phyloP scores from a whole-genome alignment of 2,888 invertebrate genomes.

The Opisthograptis luteolata region DNA sequence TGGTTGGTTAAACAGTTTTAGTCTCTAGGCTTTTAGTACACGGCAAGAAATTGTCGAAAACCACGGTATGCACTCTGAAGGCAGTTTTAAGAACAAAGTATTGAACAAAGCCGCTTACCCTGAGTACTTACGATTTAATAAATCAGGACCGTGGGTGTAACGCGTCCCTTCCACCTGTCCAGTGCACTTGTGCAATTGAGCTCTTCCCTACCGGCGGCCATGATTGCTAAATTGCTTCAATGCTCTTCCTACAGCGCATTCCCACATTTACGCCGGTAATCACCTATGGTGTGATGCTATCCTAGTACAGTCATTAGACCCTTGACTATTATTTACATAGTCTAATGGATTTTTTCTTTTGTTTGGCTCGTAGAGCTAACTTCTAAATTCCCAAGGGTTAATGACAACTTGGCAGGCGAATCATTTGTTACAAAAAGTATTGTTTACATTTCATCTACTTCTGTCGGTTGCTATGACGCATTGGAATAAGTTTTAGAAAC shows the following conservation, averaged over 20 bases:
- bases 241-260: conserved; percentile 46
- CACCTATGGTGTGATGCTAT: conserved; percentile 32
- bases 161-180: conserved; percentile 38
- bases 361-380: conserved; percentile 20
- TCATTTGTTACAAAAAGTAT: background rate
- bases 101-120: background rate
- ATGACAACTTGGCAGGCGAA: conserved; percentile 15
- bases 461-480: background rate
- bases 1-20: no score
- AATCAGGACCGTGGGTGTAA: conserved; percentile 33
- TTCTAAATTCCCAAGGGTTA: conserved; percentile 17
- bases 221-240: conserved; percentile 51
- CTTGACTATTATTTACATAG: conserved; percentile 27
- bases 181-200: conserved; percentile 45
- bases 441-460: background rate
- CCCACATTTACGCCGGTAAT: conserved; percentile 41
- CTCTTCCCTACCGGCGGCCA: conserved; percentile 31
- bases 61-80: background rate
- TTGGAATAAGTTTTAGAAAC: background rate
- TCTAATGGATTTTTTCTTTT: conserved; percentile 28
- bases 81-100: background rate
- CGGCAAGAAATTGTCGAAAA: background rate
- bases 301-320: conserved; percentile 31
- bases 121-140: conserved; percentile 13
- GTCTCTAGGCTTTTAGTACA: no score